phyloP scores from a whole-genome alignment of 1,140 invertebrate genomes.

The Delia radicum region DNA sequence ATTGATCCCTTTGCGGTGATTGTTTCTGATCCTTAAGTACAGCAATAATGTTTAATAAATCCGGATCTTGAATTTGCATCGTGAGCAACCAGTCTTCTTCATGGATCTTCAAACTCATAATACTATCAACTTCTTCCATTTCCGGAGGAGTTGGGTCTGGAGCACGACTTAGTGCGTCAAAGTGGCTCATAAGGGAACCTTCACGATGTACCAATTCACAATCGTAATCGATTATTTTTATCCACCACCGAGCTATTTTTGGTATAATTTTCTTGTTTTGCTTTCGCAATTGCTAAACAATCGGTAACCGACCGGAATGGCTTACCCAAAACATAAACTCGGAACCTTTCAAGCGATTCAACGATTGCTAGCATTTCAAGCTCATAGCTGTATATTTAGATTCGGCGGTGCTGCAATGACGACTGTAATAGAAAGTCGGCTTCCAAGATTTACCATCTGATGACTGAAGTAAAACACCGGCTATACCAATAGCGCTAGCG shows the following conservation, averaged over 20 bases:
- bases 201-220: constrained; percentile 22
- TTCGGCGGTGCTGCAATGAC: constrained; percentile 49
- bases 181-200: constrained; percentile 29
- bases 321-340: constrained; percentile 47
- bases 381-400: constrained; percentile 49
- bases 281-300: constrained; percentile 49
- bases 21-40: neutral
- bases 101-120: neutral
- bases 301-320: too few relatives aligned
- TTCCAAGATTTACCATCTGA: constrained; percentile 10
- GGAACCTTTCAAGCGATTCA: constrained; percentile 49
- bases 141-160: neutral
- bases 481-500: constrained; percentile 31
- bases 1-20: neutral
- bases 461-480: constrained; percentile 33
- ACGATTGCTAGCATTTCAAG: constrained; percentile 47
- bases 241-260: too few relatives aligned
- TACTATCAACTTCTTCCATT: neutral
- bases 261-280: constrained; percentile 50
- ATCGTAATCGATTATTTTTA: too few relatives aligned
- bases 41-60: too few relatives aligned
- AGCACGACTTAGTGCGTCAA: too few relatives aligned
- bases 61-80: too few relatives aligned
- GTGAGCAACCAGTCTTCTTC: too few relatives aligned
- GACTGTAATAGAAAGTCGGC: constrained; percentile 33